Evolutionary conservation across 2,113 vertebrate genomes (phyloP).

Genomic region (Tragelaphus imberbis): DNA sequence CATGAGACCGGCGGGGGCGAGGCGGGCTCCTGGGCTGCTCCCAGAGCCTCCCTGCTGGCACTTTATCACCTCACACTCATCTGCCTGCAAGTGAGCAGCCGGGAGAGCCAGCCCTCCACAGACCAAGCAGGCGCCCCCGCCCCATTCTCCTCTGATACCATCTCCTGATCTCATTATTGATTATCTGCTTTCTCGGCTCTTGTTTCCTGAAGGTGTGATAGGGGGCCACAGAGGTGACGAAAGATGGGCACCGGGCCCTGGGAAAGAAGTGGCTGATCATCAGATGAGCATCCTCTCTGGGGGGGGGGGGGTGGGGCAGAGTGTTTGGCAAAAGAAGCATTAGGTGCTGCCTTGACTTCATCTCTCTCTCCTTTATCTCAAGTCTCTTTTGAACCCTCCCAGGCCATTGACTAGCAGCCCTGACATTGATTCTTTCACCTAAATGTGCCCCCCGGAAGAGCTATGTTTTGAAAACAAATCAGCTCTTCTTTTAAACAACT

Average conservation of each 20-base stretch:
- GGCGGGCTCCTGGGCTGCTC: conserved; percentile 70
- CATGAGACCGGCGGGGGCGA: neutral
- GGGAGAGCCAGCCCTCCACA: conserved; percentile 78
- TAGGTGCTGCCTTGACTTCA: conserved; percentile 81
- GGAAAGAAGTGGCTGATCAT: conserved; percentile 78
- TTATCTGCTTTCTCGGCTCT: conserved; percentile 81
- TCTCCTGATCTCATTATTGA: conserved; percentile 88
- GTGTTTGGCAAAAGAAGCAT: conserved; percentile 77
- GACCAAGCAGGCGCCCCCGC: conserved; percentile 80
- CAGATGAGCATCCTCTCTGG: conserved; percentile 73
- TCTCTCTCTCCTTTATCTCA: conserved; percentile 84
- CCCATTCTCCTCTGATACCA: conserved; percentile 85
- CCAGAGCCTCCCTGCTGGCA: conserved; percentile 68
- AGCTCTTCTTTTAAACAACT: conserved; percentile 67
- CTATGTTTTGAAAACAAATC: conserved; percentile 81
- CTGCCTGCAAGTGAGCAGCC: conserved; percentile 73
- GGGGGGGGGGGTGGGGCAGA: conserved; percentile 53
- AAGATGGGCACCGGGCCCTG: conserved; percentile 78
- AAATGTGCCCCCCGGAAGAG: conserved; percentile 79
- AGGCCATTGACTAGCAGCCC: conserved; percentile 84
- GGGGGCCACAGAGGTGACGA: conserved; percentile 80
- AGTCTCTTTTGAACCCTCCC: conserved; percentile 83
- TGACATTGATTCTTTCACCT: conserved; percentile 87
- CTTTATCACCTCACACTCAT: conserved; percentile 80
- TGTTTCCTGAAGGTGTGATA: conserved; percentile 89